phyloP scores from a whole-genome alignment of 2,888 invertebrate species.

The Lasioglossum leucozonium region DNA sequence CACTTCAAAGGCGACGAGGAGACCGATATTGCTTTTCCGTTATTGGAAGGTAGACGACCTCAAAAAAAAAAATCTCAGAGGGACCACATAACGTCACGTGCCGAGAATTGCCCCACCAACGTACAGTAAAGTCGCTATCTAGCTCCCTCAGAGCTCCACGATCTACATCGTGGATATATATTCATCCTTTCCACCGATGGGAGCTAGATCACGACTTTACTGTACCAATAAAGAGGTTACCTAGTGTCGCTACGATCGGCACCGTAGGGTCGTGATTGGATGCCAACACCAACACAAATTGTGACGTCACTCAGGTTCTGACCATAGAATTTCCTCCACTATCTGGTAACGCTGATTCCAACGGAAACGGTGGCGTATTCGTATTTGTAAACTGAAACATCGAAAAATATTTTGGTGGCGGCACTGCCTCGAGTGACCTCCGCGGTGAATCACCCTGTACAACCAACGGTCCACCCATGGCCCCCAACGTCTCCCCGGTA shows the following conservation, averaged over 20 bases:
- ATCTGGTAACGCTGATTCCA: no score
- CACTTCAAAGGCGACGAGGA: background rate
- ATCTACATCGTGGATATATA: no score
- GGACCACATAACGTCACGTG: background rate
- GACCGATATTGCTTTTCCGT: background rate
- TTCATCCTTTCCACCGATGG: no score
- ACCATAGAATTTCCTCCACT: background rate
- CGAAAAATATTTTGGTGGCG: background rate
- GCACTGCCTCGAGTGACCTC: background rate
- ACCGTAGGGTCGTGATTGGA: background rate
- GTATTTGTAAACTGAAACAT: background rate
- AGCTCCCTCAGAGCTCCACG: no score
- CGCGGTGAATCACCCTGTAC: background rate
- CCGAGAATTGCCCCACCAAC: background rate
- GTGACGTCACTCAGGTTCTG: background rate
- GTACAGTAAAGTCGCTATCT: no score
- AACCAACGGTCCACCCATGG: background rate
- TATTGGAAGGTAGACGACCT: background rate
- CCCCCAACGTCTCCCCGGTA: background rate
- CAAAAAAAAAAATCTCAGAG: no score
- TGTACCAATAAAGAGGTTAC: background rate
- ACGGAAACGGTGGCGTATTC: background rate
- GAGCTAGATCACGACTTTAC: no score
- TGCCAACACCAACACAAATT: background rate
- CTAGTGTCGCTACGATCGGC: background rate